Conservation (phyloP, 2,113 vertebrate species). For the Leptosomus discolor region DNA sequence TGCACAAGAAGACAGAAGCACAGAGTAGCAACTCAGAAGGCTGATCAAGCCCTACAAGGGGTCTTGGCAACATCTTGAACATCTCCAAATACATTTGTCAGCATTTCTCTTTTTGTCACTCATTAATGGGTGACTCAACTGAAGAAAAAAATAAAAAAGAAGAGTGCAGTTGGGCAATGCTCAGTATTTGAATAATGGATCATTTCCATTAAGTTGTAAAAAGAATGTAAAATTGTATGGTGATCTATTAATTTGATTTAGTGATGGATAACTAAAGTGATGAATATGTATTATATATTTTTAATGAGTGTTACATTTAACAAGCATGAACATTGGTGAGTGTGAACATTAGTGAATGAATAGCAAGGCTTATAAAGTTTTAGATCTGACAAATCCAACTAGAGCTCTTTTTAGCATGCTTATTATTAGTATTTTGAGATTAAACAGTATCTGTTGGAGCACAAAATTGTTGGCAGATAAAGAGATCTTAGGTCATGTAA, state of each 20-base stretch:
- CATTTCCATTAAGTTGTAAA: conserved; percentile 49
- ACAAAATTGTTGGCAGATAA: neutral
- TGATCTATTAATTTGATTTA: conserved; percentile 44
- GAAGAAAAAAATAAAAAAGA: neutral
- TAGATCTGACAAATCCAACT: neutral
- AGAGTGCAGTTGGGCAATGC: neutral
- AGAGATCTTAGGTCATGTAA: neutral
- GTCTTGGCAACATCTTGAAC: neutral
- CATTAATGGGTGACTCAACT: neutral
- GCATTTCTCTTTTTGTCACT: neutral
- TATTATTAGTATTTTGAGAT: neutral
- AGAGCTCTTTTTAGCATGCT: neutral
- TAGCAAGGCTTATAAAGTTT: neutral
- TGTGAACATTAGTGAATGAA: neutral
- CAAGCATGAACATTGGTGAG: neutral
- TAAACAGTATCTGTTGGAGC: neutral
- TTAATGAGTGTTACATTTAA: conserved; percentile 56
- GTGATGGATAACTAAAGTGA: conserved; percentile 45
- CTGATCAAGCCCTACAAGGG: neutral
- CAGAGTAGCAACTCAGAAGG: neutral
- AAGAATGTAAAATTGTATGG: conserved; percentile 49
- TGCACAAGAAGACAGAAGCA: neutral
- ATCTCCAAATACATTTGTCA: neutral
- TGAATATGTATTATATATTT: conserved; percentile 49
- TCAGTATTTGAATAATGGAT: conserved; percentile 33